Percentiles rank a stretch among this genome's conserved stretches.
phyloP scores from a whole-genome alignment of 2,113 vertebrate genomes.

The Apteryx mantelli region DNA sequence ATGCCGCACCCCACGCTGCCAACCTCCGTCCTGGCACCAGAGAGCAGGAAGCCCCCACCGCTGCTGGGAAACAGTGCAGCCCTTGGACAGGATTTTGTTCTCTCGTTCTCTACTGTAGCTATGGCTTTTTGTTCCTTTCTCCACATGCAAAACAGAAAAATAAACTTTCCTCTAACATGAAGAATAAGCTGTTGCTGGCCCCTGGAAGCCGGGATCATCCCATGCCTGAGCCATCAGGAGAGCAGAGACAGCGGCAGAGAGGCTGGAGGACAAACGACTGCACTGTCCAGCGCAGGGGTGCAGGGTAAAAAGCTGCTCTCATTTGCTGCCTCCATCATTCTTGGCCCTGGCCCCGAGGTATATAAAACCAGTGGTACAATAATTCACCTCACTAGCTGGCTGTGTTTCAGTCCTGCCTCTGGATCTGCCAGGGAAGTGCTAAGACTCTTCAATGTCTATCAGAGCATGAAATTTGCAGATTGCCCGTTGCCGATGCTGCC shows the following conservation, averaged over 20 bases:
- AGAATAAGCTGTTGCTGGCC: background rate
- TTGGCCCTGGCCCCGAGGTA: background rate
- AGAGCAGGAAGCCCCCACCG: background rate
- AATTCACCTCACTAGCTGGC: background rate
- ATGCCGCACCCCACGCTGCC: no score
- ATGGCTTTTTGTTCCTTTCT: background rate
- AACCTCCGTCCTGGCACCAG: no score
- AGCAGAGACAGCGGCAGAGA: background rate
- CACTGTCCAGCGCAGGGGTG: fast-evolving
- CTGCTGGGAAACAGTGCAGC: background rate
- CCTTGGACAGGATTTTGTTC: background rate
- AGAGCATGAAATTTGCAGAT: background rate
- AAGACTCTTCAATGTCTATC: background rate
- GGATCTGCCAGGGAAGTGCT: background rate
- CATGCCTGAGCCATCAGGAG: fast-evolving
- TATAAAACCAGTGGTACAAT: background rate
- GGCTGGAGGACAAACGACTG: fast-evolving
- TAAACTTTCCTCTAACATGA: background rate
- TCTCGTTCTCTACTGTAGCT: background rate
- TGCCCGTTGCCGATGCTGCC: background rate
- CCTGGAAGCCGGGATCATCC: background rate
- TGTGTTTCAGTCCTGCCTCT: background rate
- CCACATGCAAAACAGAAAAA: background rate
- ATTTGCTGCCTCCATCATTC: background rate
- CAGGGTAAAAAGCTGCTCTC: background rate